Evolutionary conservation across 2,888 invertebrate species (phyloP).

Genomic region (Acronicta leporina): DNA sequence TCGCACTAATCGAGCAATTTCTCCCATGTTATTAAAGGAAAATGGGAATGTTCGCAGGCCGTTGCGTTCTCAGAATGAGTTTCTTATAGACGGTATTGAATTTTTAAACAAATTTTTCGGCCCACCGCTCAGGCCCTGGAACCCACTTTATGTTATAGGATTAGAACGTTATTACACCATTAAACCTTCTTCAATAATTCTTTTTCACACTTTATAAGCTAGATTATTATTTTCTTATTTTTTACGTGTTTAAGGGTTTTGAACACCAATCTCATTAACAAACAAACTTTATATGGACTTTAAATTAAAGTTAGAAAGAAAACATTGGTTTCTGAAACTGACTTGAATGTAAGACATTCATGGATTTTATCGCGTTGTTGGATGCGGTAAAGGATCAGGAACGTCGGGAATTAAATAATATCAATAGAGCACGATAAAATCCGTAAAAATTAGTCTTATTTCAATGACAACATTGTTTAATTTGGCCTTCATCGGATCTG

Average conservation of each 20-base stretch:
- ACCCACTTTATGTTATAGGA: conserved; percentile 81
- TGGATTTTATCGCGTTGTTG: no score
- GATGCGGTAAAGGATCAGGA: no score
- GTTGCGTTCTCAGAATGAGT: conserved; percentile 84
- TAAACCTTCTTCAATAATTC: conserved; percentile 77
- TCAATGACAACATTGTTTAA: no score
- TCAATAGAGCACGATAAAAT: no score
- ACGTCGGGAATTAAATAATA: no score
- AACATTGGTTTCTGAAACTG: no score
- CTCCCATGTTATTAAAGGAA: conserved; percentile 86
- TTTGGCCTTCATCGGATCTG: no score
- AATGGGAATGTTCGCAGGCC: conserved; percentile 86
- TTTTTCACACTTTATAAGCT: conserved; percentile 52
- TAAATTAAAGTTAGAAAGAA: no score
- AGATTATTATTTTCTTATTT: conserved; percentile 35
- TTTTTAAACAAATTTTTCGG: conserved; percentile 87
- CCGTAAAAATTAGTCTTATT: no score
- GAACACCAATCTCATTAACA: no score
- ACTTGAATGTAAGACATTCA: no score
- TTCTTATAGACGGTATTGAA: conserved; percentile 86
- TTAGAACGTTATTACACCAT: conserved; percentile 81
- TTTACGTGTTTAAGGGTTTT: background rate
- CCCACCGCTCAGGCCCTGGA: conserved; percentile 69
- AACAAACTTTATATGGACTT: no score
- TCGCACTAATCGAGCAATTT: conserved; percentile 86